Conservation (phyloP, 2,113 vertebrate genomes). For the Ellobius talpinus region DNA sequence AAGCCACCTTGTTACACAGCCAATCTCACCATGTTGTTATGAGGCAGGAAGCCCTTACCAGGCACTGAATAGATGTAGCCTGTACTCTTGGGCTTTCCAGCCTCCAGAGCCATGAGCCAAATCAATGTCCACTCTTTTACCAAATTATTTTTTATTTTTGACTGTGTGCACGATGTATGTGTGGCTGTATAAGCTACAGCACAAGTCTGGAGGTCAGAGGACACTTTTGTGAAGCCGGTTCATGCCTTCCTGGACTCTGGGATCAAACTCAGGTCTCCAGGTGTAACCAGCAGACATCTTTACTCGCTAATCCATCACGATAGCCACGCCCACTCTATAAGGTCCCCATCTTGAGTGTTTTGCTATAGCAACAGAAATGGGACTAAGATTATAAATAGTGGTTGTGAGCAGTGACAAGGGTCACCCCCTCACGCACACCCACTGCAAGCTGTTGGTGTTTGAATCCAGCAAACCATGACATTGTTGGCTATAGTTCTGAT, state of each 20-base stretch:
- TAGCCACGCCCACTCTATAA: neutral
- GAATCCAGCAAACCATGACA: neutral
- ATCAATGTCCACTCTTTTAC: neutral
- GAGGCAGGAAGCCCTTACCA: neutral
- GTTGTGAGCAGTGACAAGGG: accelerated
- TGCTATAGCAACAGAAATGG: neutral
- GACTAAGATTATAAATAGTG: neutral
- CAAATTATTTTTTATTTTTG: too few species aligned
- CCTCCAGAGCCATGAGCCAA: neutral
- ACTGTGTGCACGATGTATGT: neutral
- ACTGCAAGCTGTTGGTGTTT: neutral
- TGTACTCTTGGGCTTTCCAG: neutral
- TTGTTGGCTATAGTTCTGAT: neutral
- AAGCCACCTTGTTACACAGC: neutral
- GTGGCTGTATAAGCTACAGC: neutral
- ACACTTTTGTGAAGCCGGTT: neutral
- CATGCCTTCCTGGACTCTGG: too few species aligned
- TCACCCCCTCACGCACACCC: neutral
- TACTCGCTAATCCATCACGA: neutral
- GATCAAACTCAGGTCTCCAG: too few species aligned
- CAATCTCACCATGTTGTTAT: neutral
- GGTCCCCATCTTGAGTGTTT: neutral
- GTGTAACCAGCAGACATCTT: neutral
- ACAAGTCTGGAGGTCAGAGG: neutral
- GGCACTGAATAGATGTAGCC: neutral